Conservation (phyloP, 2,113 vertebrate species). For the Alethe castanea region DNA sequence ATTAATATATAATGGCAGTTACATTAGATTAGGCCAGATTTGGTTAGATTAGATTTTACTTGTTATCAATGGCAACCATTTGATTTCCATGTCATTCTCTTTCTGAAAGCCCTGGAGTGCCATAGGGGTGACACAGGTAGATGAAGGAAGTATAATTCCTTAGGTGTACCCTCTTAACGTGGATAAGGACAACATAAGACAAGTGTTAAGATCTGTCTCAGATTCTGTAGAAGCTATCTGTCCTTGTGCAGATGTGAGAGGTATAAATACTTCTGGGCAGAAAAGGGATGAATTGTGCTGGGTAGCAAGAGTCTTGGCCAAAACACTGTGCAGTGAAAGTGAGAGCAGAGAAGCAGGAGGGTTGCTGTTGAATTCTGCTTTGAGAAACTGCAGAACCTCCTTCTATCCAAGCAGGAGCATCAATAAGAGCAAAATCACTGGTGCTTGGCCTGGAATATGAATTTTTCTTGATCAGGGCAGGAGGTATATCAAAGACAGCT, state of each 20-base stretch:
- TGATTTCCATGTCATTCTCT: background rate
- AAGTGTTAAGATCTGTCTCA: background rate
- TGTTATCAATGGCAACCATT: background rate
- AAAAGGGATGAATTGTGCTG: background rate
- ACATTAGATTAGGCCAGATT: background rate
- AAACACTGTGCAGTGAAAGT: accelerated
- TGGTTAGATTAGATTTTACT: background rate
- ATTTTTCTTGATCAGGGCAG: background rate
- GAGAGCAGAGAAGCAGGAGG: background rate
- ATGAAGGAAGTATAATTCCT: background rate
- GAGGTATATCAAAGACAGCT: background rate
- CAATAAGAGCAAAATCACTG: background rate
- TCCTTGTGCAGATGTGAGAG: background rate
- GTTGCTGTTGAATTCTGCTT: background rate
- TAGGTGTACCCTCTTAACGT: background rate
- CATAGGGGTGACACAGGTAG: background rate
- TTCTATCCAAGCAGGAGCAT: background rate
- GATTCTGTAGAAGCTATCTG: background rate
- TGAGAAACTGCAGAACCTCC: background rate
- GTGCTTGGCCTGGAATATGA: background rate
- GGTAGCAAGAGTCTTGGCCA: background rate
- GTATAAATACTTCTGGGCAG: background rate
- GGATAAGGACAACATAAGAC: background rate
- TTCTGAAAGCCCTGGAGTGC: background rate
- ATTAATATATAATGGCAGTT: background rate